Evolutionary conservation across 2,797 vertebrate genomes (phyloP).

Genomic region (Neosilurus hyrtlii): DNA sequence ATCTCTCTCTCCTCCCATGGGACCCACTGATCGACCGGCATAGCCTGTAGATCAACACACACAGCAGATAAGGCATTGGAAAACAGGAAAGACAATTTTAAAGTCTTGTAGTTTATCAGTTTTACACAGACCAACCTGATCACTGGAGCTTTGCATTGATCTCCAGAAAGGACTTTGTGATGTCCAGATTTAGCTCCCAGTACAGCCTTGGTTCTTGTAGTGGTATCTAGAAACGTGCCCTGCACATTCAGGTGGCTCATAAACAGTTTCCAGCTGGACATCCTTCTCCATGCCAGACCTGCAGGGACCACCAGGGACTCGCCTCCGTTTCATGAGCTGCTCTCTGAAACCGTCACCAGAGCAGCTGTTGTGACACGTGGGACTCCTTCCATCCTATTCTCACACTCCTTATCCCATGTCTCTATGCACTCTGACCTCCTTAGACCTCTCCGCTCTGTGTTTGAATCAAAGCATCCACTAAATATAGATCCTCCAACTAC

Average conservation of each 20-base stretch:
- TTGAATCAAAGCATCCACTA: slow-evolving; percentile 40
- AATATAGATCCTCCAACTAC: slow-evolving; percentile 44
- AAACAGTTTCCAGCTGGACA: slow-evolving; percentile 36
- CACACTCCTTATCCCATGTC: slow-evolving; percentile 65
- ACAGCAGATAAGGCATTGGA: slow-evolving; percentile 16
- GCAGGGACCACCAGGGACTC: slow-evolving; percentile 43
- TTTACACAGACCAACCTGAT: not conserved
- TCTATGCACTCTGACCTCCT: slow-evolving; percentile 50
- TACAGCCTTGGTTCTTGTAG: not conserved
- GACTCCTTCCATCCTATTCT: slow-evolving; percentile 59
- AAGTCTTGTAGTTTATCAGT: not conserved
- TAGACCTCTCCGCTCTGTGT: slow-evolving; percentile 28
- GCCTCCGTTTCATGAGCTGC: slow-evolving; percentile 37
- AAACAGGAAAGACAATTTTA: not conserved
- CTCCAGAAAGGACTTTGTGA: not conserved
- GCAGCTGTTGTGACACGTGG: slow-evolving; percentile 70
- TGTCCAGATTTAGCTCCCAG: not conserved
- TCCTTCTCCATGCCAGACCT: slow-evolving; percentile 40
- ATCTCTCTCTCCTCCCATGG: slow-evolving; percentile 44
- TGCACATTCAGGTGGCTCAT: slow-evolving; percentile 47
- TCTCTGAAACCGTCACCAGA: slow-evolving; percentile 63
- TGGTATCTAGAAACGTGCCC: not conserved
- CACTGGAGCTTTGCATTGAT: not conserved
- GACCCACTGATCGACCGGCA: slow-evolving; percentile 21
- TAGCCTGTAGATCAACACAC: not conserved